Evolutionary conservation across 2,113 vertebrate species (phyloP).

Genomic region (Dromas ardeola): DNA sequence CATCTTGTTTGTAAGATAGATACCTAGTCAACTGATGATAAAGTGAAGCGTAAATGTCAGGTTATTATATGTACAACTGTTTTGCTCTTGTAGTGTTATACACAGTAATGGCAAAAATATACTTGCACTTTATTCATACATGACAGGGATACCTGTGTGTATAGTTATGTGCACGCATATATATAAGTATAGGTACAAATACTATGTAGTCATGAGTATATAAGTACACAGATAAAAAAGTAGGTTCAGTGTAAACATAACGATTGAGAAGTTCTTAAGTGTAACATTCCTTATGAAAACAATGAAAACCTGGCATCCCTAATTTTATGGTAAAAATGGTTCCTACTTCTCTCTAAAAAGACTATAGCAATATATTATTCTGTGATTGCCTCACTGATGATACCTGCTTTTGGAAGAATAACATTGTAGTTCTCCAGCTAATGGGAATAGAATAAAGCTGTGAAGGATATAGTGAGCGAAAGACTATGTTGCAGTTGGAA

Average conservation of each 20-base stretch:
- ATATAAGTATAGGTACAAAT: neutral
- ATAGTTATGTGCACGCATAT: accelerated
- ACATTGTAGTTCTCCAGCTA: neutral
- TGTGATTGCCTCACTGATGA: neutral
- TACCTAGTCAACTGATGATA: neutral
- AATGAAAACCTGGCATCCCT: neutral
- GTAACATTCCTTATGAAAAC: neutral
- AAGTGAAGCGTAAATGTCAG: neutral
- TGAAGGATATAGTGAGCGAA: neutral
- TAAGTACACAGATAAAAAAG: neutral
- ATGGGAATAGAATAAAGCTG: neutral
- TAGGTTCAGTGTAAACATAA: neutral
- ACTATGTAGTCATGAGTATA: neutral
- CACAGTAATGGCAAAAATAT: neutral
- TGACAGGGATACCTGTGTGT: neutral
- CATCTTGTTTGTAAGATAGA: neutral
- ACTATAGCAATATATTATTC: neutral
- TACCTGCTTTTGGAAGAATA: neutral
- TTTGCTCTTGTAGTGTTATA: neutral
- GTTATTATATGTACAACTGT: neutral
- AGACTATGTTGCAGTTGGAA: neutral
- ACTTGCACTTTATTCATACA: neutral
- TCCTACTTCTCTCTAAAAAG: neutral
- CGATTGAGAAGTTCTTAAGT: neutral
- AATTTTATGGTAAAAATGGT: neutral